Conservation (phyloP, 1,140 invertebrate genomes). For the Drosophila murphyi region DNA sequence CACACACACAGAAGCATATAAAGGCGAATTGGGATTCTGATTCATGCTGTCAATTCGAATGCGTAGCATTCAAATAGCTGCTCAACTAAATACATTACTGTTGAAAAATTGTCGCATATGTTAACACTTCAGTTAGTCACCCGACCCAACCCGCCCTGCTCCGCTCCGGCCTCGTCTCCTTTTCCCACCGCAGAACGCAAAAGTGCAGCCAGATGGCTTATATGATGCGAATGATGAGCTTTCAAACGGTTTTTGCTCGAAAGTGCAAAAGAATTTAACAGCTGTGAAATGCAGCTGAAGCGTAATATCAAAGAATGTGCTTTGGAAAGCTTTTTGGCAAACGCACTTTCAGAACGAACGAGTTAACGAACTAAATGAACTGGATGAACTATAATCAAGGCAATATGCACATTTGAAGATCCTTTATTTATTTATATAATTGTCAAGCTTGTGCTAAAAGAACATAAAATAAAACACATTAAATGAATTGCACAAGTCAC, state of each 20-base stretch:
- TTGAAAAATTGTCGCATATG: slow-evolving; percentile 13
- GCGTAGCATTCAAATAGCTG: slow-evolving; percentile 48
- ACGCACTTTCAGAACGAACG: slow-evolving; percentile 2
- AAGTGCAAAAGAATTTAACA: slow-evolving; percentile 3
- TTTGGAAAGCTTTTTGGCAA: not conserved
- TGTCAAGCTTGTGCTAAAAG: too few species aligned
- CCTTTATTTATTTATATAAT: too few species aligned
- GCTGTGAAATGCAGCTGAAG: not conserved
- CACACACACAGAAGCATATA: slow-evolving; percentile 7
- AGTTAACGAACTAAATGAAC: too few species aligned
- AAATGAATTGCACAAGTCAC: too few species aligned
- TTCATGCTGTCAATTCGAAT: slow-evolving; percentile 17
- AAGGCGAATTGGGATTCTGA: slow-evolving; percentile 50
- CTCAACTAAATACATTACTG: slow-evolving; percentile 32
- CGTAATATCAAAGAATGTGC: not conserved
- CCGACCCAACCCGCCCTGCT: not conserved
- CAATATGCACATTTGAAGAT: too few species aligned
- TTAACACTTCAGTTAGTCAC: slow-evolving; percentile 10
- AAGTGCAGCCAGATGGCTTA: slow-evolving; percentile 7
- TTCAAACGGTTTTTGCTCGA: slow-evolving; percentile 38
- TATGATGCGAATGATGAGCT: slow-evolving; percentile 21
- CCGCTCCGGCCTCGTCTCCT: not conserved
- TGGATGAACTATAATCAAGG: too few species aligned
- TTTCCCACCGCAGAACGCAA: slow-evolving; percentile 19
- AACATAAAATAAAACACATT: too few species aligned